Evolutionary conservation across 2,113 vertebrate species (phyloP).

Genomic region (Percopsis transmontana): DNA sequence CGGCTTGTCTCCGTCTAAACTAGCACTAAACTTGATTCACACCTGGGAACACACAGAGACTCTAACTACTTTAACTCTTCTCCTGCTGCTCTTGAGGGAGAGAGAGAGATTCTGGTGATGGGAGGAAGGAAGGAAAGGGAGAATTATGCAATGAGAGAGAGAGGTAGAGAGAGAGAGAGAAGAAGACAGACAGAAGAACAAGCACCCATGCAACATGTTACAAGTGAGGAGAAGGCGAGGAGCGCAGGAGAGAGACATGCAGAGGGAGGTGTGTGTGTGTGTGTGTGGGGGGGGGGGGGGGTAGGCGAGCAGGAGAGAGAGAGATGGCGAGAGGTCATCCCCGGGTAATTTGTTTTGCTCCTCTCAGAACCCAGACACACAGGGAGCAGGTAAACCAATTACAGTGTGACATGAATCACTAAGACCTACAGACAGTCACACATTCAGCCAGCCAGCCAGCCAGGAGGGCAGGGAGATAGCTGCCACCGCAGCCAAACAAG

Average conservation of each 20-base stretch:
- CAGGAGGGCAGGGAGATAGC: conserved; percentile 24
- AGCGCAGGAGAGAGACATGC: conserved; percentile 26
- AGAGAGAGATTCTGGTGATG: background rate
- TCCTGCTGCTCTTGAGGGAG: background rate
- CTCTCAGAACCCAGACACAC: conserved; percentile 74
- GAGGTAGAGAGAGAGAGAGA: conserved; percentile 4
- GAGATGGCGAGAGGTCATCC: conserved; percentile 71
- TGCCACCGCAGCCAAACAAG: background rate
- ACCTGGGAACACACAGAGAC: background rate
- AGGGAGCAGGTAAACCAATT: conserved; percentile 78
- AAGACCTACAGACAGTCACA: conserved; percentile 65
- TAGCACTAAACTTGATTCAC: background rate
- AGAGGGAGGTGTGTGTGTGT: conserved; percentile 30
- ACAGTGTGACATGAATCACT: conserved; percentile 78
- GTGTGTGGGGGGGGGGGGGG: conserved; percentile 46
- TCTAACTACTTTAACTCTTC: background rate
- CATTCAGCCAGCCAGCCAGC: conserved; percentile 40
- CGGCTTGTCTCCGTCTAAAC: too few species aligned
- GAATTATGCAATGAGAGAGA: background rate
- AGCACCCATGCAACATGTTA: conserved; percentile 50
- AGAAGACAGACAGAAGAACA: conserved; percentile 1
- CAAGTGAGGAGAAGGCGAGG: conserved; percentile 45
- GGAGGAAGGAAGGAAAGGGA: background rate
- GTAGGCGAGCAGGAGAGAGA: conserved; percentile 46
- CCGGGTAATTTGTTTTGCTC: conserved; percentile 78